Conservation (phyloP, 2,888 invertebrate species). For the Rhopalosiphum nymphaeae region DNA sequence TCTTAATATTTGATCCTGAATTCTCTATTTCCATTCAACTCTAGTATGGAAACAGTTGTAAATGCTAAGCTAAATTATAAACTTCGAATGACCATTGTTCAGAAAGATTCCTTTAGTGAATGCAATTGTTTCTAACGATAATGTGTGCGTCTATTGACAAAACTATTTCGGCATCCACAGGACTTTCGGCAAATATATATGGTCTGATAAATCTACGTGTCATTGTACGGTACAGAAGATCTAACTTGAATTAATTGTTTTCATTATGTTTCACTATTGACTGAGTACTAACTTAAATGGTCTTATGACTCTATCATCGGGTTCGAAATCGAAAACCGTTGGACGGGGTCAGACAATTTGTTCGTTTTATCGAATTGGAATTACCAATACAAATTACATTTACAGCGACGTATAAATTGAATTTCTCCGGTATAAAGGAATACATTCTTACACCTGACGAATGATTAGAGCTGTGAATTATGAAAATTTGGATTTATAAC, state of each 20-base stretch:
- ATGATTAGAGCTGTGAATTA: neutral
- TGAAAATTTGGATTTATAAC: neutral
- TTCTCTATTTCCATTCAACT: neutral
- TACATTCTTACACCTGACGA: neutral
- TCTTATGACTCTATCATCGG: constrained; percentile 14
- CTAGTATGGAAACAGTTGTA: neutral
- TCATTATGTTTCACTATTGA: constrained; percentile 36
- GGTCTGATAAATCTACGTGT: constrained; percentile 33
- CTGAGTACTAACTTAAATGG: constrained; percentile 28
- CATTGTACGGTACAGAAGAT: constrained; percentile 9
- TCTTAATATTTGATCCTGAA: neutral
- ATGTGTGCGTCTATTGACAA: constrained; percentile 30
- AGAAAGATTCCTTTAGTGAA: neutral
- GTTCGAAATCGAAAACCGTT: neutral
- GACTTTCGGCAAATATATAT: constrained; percentile 11
- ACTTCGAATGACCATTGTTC: constrained; percentile 35
- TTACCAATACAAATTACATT: neutral
- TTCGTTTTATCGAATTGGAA: neutral
- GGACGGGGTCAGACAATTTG: neutral
- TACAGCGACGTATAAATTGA: neutral
- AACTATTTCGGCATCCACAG: constrained; percentile 15
- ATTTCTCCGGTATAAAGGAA: neutral
- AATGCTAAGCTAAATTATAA: neutral
- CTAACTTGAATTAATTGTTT: constrained; percentile 46
- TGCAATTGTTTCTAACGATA: neutral